Conservation (phyloP, 2,113 vertebrate genomes). For the Laticauda colubrina region DNA sequence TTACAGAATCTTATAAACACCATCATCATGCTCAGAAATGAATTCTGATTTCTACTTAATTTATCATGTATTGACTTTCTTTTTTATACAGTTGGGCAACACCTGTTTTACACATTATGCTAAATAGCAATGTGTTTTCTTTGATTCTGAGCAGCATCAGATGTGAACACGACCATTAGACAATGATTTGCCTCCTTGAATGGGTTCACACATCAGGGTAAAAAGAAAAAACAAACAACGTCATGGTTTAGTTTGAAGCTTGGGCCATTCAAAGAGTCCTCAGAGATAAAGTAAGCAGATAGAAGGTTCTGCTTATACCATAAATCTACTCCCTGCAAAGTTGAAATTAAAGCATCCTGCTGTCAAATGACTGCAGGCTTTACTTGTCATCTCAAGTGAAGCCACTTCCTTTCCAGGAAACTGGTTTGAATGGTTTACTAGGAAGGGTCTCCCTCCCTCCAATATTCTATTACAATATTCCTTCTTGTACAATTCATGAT, state of each 20-base stretch:
- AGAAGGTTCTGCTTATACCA: not conserved
- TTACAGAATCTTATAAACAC: not conserved
- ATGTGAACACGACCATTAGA: not conserved
- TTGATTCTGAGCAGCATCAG: not conserved
- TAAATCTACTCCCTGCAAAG: not conserved
- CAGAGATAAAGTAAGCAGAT: not conserved
- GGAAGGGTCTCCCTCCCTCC: not conserved
- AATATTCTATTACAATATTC: not conserved
- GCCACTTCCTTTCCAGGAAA: not conserved
- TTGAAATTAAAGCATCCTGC: not conserved
- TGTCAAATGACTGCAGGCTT: not conserved
- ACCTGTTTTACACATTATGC: not conserved
- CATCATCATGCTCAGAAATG: not conserved
- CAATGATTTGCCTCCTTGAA: not conserved
- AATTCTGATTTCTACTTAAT: not conserved
- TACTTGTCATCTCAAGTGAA: not conserved
- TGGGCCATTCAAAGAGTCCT: not conserved
- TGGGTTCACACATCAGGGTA: not conserved
- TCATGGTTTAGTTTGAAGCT: not conserved
- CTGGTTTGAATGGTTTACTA: not conserved
- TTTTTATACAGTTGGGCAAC: not conserved
- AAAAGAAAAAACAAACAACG: not conserved
- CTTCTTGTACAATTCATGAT: not conserved
- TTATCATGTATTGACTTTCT: not conserved
- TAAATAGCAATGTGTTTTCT: not conserved